Evolutionary conservation across 2,797 vertebrate genomes (phyloP), one percentile per base, ranked within the genome.

Genomic region (Botia kubotai): DNA sequence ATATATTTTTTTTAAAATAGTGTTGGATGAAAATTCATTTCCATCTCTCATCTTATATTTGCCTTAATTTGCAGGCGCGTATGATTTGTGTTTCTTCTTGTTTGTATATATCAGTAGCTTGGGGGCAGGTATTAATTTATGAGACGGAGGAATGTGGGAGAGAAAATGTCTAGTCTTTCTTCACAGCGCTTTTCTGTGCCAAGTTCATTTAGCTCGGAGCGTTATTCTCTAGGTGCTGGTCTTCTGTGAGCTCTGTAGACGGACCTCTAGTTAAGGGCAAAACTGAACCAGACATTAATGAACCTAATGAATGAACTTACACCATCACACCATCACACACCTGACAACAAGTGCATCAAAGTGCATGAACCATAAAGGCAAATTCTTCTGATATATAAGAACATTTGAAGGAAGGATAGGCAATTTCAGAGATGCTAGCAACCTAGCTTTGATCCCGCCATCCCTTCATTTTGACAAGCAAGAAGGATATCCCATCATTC

Each of bases 71-170:
- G 75, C 71, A 82, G 80, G 69, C 68, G 77, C 48, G 39, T 90
- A 89, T 89, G 82, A 75, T 89, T 90, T 90, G 86, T 84, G 79
- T 69, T 84, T 84, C 26, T 48, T 87, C 77, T 82, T 89, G 88
- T 91, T 91, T 92, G 80, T 90, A 87, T 91, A 88, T 83, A 89
- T 87, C 77, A 89, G 82, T 88, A 23, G 87, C 92, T 91, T 88
- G 75, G n/a, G 87, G 93, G 88, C 90, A 89, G 88, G 91, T 90
- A 88, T 89, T 93, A 93, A 93, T 93, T 93, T 92, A 91, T 91
- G 90, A 87, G 68, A 85, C 87, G 88, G 84, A 87, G 83, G 75
- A 79, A 62, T 77, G 13, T 13, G 14, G 52, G 43, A 50, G 55
- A 60, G 83, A 77, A 80, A 65, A 75, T 77, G 58, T 46, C 29